Base-by-base conservation (phyloP, 2,113 vertebrate genomes). In the Myxocyprinus asiaticus region DNA sequence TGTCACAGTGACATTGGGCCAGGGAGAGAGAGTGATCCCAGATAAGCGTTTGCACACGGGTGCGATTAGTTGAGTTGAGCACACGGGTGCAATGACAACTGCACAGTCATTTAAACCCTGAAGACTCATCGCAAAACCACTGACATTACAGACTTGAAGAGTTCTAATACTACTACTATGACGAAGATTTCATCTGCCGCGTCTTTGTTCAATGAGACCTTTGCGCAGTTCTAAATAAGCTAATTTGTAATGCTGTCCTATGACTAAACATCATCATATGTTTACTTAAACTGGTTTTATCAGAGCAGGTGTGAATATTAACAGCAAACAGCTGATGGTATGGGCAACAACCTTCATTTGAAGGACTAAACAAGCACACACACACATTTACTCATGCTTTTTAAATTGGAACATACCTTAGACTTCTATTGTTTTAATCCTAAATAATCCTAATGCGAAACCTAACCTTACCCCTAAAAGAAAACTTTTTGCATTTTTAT, bases 231-330 rank as follows among this genome's bases (percentile, higher is more conserved):
- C n/a, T 51, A 73, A 77, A 77, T 68, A 83, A 77, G 55, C 55
- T 73, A 63, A 77, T 64, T 84, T 48, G 51, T 73, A 56, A 73
- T 59, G 6, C 78, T 67, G 74, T 80, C 78, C 74, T 74, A 67
- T 77, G 74, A 73, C 72, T 86, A 44, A 69, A 78, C 81, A 86
- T 86, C 89, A 89, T 89, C 88, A 78, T 88, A 84, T 91, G 89
- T 92, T 91, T 93, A 90, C 84, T 81, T 87, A 87, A 81, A 78
- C 59, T 86, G 76, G 68, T 79, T 86, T 86, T 84, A 85, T 81
- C 83, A 81, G 85, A 88, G 84, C 90, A 91, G 90, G 87, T 90
- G 91, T 84, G 87, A 82, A 82, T 87, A 86, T 85, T 86, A 85
- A 87, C 89, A 87, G 87, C 87, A 85, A 90, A 88, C 86, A 90